These are phyloP conservation scores for Dendrolimus houi DNA, from an alignment of 2,888 invertebrate species.

Conservation along the genomic window DNA sequence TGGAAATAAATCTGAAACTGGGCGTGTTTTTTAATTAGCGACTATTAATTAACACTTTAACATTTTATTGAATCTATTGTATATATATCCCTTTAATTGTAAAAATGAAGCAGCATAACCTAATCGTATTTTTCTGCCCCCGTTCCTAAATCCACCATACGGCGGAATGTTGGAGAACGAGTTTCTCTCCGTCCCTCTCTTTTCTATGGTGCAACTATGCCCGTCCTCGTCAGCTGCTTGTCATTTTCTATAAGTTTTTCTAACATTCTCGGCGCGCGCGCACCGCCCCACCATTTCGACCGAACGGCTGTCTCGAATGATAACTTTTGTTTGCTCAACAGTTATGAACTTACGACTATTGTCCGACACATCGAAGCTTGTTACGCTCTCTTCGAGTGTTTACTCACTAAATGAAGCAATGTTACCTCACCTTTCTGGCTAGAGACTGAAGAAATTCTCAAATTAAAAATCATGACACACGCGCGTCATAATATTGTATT, in stretches of 20 bases:
- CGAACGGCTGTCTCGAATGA: constrained; percentile 58
- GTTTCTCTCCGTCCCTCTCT: constrained; percentile 68
- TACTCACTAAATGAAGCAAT: constrained; percentile 58
- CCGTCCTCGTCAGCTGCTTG: constrained; percentile 67
- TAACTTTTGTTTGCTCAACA: constrained; percentile 68
- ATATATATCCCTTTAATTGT: constrained; percentile 5
- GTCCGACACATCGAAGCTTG: constrained; percentile 66
- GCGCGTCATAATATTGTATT: background rate
- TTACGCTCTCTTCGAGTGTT: constrained; percentile 61
- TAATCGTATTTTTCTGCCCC: constrained; percentile 72
- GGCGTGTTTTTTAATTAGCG: too few species aligned
- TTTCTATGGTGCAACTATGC: constrained; percentile 47
- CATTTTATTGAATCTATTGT: too few species aligned
- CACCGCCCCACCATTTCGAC: constrained; percentile 61
- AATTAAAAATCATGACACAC: background rate
- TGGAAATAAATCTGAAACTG: too few species aligned
- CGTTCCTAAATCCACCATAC: constrained; percentile 75
- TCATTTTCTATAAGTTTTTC: constrained; percentile 77
- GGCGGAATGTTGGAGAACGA: constrained; percentile 72
- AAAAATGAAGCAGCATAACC: constrained; percentile 71
- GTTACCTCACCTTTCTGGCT: constrained; percentile 39
- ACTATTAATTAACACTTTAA: too few species aligned
- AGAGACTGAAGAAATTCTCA: constrained; percentile 20
- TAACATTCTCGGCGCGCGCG: constrained; percentile 63
- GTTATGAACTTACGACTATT: constrained; percentile 50